phyloP scores from a whole-genome alignment of 1,140 invertebrate genomes.

The Nilaparvata lugens region DNA sequence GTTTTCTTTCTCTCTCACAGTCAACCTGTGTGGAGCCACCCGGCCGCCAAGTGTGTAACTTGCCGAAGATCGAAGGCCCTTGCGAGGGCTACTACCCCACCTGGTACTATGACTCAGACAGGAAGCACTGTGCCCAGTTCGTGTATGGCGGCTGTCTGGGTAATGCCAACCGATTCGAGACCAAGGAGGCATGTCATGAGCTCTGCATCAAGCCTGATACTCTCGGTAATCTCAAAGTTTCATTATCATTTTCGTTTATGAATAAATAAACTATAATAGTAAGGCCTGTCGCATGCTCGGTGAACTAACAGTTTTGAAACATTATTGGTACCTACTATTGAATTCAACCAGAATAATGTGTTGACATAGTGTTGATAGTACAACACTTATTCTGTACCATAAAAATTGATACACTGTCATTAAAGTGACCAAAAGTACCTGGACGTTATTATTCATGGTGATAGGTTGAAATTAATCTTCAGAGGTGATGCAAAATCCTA shows the following conservation, averaged over 20 bases:
- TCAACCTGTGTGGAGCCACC: slow-evolving; percentile 71
- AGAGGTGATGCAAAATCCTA: no score
- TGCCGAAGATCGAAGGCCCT: slow-evolving; percentile 75
- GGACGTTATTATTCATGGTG: no score
- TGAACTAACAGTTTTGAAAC: no score
- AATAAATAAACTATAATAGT: no score
- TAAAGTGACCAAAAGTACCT: no score
- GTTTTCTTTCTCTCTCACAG: no score
- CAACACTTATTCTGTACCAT: no score
- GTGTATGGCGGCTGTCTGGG: slow-evolving; percentile 78
- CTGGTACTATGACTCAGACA: slow-evolving; percentile 73
- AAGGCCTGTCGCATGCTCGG: no score
- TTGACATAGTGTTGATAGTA: no score
- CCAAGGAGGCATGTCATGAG: slow-evolving; percentile 68
- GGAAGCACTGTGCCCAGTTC: slow-evolving; percentile 69
- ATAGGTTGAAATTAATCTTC: no score
- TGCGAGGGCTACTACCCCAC: slow-evolving; percentile 70
- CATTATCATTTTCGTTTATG: background rate
- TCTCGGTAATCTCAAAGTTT: slow-evolving; percentile 44
- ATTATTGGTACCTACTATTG: background rate
- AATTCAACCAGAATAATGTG: no score
- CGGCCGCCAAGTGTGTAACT: slow-evolving; percentile 63
- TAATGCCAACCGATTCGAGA: slow-evolving; percentile 83
- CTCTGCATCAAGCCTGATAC: slow-evolving; percentile 60
- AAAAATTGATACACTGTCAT: no score